A percentile compares a stretch with the other conserved stretches of the same genome.
These are phyloP conservation scores for Heliconius hortense DNA, from an alignment of 2,888 invertebrate species.

Conservation along the genomic window DNA sequence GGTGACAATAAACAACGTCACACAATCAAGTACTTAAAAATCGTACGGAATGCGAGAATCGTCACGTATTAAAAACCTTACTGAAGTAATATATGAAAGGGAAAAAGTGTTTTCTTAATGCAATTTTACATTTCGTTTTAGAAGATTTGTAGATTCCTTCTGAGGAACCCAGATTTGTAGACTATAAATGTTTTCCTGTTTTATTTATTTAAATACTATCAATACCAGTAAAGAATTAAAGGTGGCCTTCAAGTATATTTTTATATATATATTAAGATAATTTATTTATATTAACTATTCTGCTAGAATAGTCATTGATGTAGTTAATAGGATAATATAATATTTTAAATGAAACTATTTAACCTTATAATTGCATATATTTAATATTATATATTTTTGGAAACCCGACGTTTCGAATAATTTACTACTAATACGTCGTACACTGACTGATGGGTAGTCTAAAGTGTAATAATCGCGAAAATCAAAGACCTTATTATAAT, in stretches of 20 bases:
- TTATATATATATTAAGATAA: neutral
- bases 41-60: conserved; percentile 63
- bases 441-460: too few species aligned
- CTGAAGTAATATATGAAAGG: conserved; percentile 21
- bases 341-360: too few species aligned
- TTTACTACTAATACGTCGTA: too few species aligned
- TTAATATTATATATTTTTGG: too few species aligned
- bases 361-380: too few species aligned
- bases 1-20: conserved; percentile 75
- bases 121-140: neutral
- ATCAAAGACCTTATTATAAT: too few species aligned
- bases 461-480: too few species aligned
- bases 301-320: neutral
- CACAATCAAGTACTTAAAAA: conserved; percentile 77
- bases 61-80: conserved; percentile 69
- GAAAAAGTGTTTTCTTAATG: neutral
- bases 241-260: neutral
- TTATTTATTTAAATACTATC: too few species aligned
- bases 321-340: neutral
- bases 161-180: neutral
- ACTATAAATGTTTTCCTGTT: neutral
- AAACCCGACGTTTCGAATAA: too few species aligned
- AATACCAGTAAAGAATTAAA: too few species aligned
- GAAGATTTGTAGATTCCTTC: neutral
- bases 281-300: too few species aligned